These are phyloP conservation scores for Bacillus rossius DNA, from an alignment of 1,140 invertebrate species.

Conservation along the genomic window DNA sequence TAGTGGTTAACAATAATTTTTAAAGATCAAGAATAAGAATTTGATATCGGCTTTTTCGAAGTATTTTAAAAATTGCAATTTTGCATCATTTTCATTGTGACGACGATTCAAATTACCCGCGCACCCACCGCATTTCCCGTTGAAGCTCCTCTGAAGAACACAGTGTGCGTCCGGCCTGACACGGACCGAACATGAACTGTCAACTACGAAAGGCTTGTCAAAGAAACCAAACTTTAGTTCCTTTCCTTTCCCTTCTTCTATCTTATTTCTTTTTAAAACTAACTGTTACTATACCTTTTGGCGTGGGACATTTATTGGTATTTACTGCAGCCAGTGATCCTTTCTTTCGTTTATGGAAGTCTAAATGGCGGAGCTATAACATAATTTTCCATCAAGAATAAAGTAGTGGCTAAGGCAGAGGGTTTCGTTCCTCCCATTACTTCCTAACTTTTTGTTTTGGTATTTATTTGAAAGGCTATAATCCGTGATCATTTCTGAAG, in stretches of 20 bases:
- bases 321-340: slow-evolving; percentile 6
- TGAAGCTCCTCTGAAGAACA: too few species aligned
- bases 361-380: slow-evolving; percentile 8
- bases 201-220: slow-evolving; percentile 4
- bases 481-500: too few species aligned
- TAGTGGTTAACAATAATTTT: too few species aligned
- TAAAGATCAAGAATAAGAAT: too few species aligned
- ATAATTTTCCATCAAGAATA: slow-evolving; percentile 7
- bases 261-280: slow-evolving; percentile 3
- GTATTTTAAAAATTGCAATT: too few species aligned
- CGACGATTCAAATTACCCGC: too few species aligned
- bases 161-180: neutral
- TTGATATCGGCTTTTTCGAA: too few species aligned
- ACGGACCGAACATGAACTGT: neutral
- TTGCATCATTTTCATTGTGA: too few species aligned
- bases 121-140: too few species aligned
- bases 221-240: slow-evolving; percentile 1
- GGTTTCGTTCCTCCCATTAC: too few species aligned
- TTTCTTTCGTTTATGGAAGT: slow-evolving; percentile 5
- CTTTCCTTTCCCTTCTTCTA: neutral
- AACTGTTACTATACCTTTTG: slow-evolving; percentile 11
- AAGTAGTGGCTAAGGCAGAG: neutral
- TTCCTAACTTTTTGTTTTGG: too few species aligned
- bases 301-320: slow-evolving; percentile 10
- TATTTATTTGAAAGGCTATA: too few species aligned